These are phyloP conservation scores for Pediacus dermestoides DNA, from an alignment of 2,888 invertebrate species.

Conservation along the genomic window DNA sequence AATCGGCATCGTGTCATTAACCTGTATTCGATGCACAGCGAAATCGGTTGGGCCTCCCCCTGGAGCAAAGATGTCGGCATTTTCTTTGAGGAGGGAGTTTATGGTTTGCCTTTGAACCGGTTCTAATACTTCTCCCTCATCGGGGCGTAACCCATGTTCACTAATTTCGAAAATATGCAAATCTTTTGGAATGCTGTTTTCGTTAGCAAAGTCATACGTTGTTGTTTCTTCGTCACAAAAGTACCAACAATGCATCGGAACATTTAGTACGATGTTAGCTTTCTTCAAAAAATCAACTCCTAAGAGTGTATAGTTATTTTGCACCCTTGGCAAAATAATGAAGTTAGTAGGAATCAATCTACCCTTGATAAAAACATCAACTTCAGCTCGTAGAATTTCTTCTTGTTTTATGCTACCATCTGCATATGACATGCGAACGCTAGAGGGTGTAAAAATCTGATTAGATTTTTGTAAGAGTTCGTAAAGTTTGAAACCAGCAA, in stretches of 20 bases:
- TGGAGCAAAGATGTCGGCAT: conserved; percentile 4
- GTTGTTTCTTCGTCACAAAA: no score
- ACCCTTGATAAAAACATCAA: conserved; percentile 2
- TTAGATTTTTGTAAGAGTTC: conserved; percentile 7
- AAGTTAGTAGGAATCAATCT: conserved; percentile 5
- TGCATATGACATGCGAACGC: no score
- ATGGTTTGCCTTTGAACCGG: no score
- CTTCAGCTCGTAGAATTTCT: conserved; percentile 1
- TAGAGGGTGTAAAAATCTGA: neutral
- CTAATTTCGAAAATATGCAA: no score
- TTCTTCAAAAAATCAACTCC: conserved; percentile 7
- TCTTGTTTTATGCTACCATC: no score
- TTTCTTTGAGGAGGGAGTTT: conserved; percentile 1
- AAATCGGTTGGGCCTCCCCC: conserved; percentile 5
- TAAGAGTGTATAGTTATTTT: conserved; percentile 7
- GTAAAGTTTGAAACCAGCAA: conserved; percentile 12
- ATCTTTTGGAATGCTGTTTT: no score
- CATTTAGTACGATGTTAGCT: no score
- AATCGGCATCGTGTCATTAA: no score
- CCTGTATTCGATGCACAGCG: conserved; percentile 7
- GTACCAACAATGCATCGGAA: no score
- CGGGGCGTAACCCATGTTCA: no score
- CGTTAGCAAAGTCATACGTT: no score
- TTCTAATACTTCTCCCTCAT: no score
- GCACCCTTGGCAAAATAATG: conserved; percentile 2